A percentile compares a stretch with the other conserved stretches of the same genome.
These are phyloP conservation scores for Neodon shergylaensis DNA, from an alignment of 2,113 vertebrate genomes.

Conservation along the genomic window DNA sequence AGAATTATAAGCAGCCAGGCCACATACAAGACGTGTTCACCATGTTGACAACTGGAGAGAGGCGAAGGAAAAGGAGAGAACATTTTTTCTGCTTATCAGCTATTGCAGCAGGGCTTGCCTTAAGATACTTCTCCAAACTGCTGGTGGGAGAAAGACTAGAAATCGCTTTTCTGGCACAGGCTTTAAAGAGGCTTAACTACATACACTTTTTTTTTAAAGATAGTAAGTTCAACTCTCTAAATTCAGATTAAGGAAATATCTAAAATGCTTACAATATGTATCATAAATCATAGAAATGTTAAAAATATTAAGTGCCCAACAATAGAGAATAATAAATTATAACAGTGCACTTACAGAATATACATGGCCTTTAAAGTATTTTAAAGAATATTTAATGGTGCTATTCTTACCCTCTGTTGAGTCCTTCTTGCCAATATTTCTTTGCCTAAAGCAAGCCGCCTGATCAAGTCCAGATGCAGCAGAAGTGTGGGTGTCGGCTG, in stretches of 20 bases:
- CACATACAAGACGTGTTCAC: background rate
- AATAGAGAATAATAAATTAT: background rate
- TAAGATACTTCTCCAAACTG: background rate
- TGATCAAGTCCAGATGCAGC: background rate
- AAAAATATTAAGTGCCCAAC: background rate
- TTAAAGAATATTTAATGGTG: background rate
- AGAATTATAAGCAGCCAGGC: background rate
- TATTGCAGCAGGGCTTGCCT: background rate
- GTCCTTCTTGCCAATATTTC: background rate
- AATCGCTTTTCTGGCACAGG: background rate
- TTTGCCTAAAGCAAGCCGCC: background rate
- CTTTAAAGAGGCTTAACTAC: background rate
- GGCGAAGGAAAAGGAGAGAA: background rate
- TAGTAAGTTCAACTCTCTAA: background rate
- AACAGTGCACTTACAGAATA: background rate
- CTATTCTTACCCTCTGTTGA: background rate
- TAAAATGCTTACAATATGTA: background rate
- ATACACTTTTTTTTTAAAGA: background rate
- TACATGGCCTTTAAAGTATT: background rate
- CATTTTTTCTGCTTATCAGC: background rate
- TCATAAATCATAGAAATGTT: background rate
- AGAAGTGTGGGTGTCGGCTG: background rate
- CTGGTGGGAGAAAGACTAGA: background rate
- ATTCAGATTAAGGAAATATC: slow-evolving; percentile 6
- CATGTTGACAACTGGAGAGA: background rate